Evolutionary conservation across 2,797 vertebrate species (phyloP).

Genomic region (Sebastes kiyomatsui): DNA sequence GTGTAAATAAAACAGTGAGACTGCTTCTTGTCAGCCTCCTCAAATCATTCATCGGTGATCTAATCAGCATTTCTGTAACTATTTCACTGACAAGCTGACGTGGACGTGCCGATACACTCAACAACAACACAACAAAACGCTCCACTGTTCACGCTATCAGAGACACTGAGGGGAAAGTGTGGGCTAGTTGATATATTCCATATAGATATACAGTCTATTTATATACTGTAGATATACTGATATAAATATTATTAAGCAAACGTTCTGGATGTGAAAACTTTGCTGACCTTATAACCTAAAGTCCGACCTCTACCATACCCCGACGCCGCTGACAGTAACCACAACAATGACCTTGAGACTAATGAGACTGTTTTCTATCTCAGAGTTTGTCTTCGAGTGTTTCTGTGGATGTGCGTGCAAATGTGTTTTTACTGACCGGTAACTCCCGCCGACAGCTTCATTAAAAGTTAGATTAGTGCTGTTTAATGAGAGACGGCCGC

Average conservation of each 20-base stretch:
- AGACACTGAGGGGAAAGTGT: accelerated
- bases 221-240: no score
- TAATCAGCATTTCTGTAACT: no score
- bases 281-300: not conserved
- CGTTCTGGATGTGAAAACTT: not conserved
- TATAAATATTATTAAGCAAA: not conserved
- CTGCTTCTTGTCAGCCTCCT: no score
- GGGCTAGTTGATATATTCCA: no score
- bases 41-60: no score
- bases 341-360: slow-evolving; percentile 40
- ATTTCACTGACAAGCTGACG: no score
- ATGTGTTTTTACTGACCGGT: slow-evolving; percentile 18
- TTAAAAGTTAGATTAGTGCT: slow-evolving; percentile 55
- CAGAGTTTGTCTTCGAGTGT: not conserved
- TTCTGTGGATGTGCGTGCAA: not conserved
- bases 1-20: no score
- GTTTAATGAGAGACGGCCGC: slow-evolving; percentile 52
- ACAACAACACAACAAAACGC: no score
- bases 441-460: slow-evolving; percentile 54
- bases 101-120: no score
- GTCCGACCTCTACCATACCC: not conserved
- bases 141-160: no score
- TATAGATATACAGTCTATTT: no score
- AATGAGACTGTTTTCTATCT: slow-evolving; percentile 50
- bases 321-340: slow-evolving; percentile 12